A percentile compares a stretch with the other conserved stretches of the same genome.
Conservation (phyloP, 2,113 vertebrate genomes). For the Cathartes aura region DNA sequence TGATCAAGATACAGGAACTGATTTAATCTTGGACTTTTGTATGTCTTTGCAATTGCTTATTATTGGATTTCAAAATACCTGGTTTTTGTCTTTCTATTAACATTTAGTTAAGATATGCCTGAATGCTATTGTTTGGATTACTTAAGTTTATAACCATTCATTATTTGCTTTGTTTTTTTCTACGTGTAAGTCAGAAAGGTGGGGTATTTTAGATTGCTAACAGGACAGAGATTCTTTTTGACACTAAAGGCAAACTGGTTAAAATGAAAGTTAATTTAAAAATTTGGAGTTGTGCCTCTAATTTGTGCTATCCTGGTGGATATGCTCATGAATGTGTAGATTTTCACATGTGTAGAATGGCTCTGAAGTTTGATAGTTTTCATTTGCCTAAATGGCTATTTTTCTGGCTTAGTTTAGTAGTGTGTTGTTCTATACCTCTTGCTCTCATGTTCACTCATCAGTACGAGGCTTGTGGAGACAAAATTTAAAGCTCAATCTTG, state of each 20-base stretch:
- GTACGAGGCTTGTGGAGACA: not conserved
- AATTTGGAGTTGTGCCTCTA: not conserved
- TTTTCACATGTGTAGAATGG: not conserved
- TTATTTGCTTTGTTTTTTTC: not conserved
- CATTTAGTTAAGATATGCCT: not conserved
- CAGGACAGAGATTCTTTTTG: not conserved
- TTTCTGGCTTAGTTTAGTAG: not conserved
- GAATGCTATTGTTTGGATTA: not conserved
- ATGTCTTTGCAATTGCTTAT: not conserved
- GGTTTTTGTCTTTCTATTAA: not conserved
- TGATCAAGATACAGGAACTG: not conserved
- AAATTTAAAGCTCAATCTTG: not conserved
- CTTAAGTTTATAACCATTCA: not conserved
- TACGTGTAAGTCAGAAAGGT: not conserved
- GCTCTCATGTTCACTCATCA: not conserved
- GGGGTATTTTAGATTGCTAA: not conserved
- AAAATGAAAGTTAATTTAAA: not conserved
- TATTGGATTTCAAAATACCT: not conserved
- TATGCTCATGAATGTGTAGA: not conserved
- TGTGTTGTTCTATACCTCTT: not conserved
- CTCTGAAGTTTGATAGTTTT: not conserved
- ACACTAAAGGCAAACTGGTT: not conserved
- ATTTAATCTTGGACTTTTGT: not conserved
- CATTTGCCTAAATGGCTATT: not conserved
- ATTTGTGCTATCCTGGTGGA: not conserved